Evolutionary conservation across 2,113 vertebrate genomes (phyloP).

Genomic region (Gyps fulvus): DNA sequence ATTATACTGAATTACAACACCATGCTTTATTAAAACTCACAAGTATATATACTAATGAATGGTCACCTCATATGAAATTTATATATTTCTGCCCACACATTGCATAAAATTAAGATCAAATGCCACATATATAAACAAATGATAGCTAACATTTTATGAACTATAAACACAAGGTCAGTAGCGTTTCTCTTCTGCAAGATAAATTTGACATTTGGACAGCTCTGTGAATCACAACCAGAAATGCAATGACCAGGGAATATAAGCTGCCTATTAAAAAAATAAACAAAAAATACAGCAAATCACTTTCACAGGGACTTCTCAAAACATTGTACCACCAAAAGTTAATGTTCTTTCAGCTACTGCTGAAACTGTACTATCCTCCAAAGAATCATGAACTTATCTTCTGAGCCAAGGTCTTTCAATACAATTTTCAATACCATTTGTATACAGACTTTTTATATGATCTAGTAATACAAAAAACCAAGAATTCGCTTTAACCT

Average conservation of each 20-base stretch:
- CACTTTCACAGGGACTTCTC: not conserved
- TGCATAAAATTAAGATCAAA: conserved; percentile 30
- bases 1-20: not conserved
- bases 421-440: not conserved
- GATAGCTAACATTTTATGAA: conserved; percentile 10
- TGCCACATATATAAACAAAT: not conserved
- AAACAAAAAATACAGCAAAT: not conserved
- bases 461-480: not conserved
- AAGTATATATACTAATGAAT: not conserved
- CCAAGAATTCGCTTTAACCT: not conserved
- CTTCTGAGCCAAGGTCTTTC: not conserved
- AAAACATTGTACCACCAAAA: not conserved
- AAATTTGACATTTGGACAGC: not conserved
- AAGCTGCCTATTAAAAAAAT: not conserved
- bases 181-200: not conserved
- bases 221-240: not conserved
- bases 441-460: not conserved
- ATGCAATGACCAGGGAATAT: not conserved
- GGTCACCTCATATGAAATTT: not conserved
- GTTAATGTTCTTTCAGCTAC: not conserved
- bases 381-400: not conserved
- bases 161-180: conserved; percentile 37
- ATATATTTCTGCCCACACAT: not conserved
- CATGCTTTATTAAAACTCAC: not conserved
- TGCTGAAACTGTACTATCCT: not conserved